Percentiles rank a stretch among this genome's conserved stretches.
Evolutionary conservation across 1,140 invertebrate genomes (phyloP).

Genomic region (Scaptomyza hsui): DNA sequence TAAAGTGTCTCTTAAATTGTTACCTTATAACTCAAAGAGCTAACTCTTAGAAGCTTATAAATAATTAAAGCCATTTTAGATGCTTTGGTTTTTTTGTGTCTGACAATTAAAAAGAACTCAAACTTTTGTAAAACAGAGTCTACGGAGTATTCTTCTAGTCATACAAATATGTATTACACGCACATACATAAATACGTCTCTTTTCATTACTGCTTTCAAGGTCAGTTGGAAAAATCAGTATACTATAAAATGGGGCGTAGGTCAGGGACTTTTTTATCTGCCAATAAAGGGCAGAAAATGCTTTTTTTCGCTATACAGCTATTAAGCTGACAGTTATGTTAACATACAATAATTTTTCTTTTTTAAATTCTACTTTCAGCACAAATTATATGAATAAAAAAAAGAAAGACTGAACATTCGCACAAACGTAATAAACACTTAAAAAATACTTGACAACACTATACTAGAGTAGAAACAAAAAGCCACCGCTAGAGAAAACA

Average conservation of each 20-base stretch:
- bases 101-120: too few relatives aligned
- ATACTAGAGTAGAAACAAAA: constrained; percentile 1
- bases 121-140: too few relatives aligned
- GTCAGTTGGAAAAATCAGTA: constrained; percentile 10
- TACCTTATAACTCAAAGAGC: constrained; percentile 3
- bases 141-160: constrained; percentile 17
- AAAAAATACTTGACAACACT: too few relatives aligned
- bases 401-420: constrained; percentile 66
- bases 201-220: constrained; percentile 17
- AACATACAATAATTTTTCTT: neutral
- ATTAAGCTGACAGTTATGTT: neutral
- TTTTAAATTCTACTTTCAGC: constrained; percentile 15
- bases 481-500: constrained; percentile 18
- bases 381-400: constrained; percentile 11
- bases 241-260: constrained; percentile 20
- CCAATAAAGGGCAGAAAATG: constrained; percentile 18
- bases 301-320: too few relatives aligned
- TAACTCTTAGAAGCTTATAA: constrained; percentile 15
- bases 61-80: constrained; percentile 2
- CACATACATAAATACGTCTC: neutral
- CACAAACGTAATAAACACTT: neutral
- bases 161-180: neutral
- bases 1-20: constrained; percentile 7
- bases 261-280: constrained; percentile 32
- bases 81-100: too few relatives aligned